Evolutionary conservation across 2,797 vertebrate species (phyloP).

Genomic region (Anabacerthia variegaticeps): DNA sequence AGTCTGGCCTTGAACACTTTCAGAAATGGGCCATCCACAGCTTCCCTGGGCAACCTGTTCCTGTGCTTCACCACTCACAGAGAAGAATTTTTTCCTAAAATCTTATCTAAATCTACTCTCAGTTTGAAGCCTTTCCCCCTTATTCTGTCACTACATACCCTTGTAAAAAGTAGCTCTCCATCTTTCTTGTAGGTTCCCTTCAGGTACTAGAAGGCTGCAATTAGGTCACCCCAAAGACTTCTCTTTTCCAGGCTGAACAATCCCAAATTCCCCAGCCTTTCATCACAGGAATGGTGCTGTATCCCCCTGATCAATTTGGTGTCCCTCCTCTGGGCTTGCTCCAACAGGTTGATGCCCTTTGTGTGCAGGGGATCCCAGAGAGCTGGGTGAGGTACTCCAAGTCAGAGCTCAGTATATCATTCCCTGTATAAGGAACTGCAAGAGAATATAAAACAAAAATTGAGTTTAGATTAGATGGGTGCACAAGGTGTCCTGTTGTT

Average conservation of each 20-base stretch:
- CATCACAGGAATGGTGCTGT: not conserved
- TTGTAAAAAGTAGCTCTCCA: not conserved
- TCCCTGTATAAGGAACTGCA: not conserved
- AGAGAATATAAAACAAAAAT: not conserved
- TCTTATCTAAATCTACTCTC: not conserved
- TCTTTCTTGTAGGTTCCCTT: not conserved
- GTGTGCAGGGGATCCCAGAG: not conserved
- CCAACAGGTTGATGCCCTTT: not conserved
- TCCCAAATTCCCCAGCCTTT: not conserved
- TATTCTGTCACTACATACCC: not conserved
- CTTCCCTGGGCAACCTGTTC: not conserved
- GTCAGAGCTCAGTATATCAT: not conserved
- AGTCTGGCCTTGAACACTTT: not conserved
- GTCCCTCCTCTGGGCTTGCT: not conserved
- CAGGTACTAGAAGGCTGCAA: not conserved
- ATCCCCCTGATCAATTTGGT: not conserved
- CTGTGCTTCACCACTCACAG: not conserved
- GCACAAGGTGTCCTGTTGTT: not conserved
- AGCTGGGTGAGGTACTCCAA: not conserved
- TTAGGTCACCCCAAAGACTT: not conserved
- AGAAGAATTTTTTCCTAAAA: not conserved
- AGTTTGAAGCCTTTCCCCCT: not conserved
- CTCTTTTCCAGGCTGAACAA: not conserved
- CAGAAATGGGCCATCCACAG: not conserved
- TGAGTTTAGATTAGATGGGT: not conserved